Evolutionary conservation across 2,888 invertebrate genomes (phyloP).

Genomic region (Laothoe populi): DNA sequence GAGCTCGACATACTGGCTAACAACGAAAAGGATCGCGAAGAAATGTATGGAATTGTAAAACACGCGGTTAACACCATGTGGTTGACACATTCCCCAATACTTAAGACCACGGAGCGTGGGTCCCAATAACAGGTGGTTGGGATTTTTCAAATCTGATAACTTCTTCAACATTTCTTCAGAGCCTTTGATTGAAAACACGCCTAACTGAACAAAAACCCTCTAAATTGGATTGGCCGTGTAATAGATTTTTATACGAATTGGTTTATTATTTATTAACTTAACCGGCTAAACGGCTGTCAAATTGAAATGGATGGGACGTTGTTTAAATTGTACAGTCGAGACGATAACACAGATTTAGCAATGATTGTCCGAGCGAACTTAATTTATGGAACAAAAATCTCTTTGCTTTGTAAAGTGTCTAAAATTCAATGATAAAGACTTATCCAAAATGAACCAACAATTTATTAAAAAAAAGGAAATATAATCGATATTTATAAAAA

Average conservation of each 20-base stretch:
- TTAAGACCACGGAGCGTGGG: slow-evolving; percentile 59
- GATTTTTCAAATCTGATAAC: slow-evolving; percentile 46
- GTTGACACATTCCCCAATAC: slow-evolving; percentile 63
- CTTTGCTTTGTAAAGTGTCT: too few species aligned
- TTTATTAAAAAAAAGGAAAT: too few species aligned
- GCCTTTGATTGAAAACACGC: neutral
- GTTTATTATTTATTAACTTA: slow-evolving; percentile 20
- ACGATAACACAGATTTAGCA: neutral
- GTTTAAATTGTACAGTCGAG: slow-evolving; percentile 11
- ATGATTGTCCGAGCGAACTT: neutral
- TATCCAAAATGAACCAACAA: too few species aligned
- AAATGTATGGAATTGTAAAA: slow-evolving; percentile 55
- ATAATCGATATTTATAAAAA: too few species aligned
- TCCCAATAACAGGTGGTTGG: slow-evolving; percentile 53
- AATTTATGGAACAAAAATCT: neutral
- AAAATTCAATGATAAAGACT: too few species aligned
- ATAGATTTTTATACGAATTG: slow-evolving; percentile 35
- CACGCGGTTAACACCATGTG: slow-evolving; percentile 40
- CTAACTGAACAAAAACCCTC: neutral
- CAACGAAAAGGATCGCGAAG: slow-evolving; percentile 55
- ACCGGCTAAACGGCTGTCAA: slow-evolving; percentile 13
- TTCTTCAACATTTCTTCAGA: slow-evolving; percentile 18
- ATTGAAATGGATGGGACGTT: slow-evolving; percentile 9
- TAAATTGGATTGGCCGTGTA: neutral
- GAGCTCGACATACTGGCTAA: slow-evolving; percentile 69